These are phyloP conservation scores for Stictonetta naevosa DNA, from an alignment of 2,113 vertebrate genomes.

Conservation along the genomic window DNA sequence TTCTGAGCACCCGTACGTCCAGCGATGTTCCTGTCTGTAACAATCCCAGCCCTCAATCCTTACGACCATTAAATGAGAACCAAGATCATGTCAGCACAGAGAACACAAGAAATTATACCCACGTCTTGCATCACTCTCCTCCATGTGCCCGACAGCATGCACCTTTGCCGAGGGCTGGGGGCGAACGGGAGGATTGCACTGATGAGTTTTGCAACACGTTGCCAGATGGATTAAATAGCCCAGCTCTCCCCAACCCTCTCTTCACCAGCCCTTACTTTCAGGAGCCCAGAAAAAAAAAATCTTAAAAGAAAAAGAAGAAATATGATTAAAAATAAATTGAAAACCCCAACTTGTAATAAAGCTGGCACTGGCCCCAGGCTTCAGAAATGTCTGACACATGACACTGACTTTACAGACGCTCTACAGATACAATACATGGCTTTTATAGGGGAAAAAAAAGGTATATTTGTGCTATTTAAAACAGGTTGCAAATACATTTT, in stretches of 20 bases:
- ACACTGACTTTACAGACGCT: neutral
- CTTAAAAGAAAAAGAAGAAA: conserved; percentile 65
- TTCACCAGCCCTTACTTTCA: neutral
- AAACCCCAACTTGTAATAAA: conserved; percentile 87
- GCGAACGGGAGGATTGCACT: neutral
- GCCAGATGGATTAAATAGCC: conserved; percentile 9
- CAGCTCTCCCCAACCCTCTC: neutral
- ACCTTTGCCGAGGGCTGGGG: neutral
- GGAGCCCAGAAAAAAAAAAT: neutral
- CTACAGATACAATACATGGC: neutral
- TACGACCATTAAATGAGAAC: neutral
- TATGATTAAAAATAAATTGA: conserved; percentile 80
- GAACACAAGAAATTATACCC: neutral
- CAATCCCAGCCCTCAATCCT: neutral
- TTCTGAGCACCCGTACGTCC: neutral
- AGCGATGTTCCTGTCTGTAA: neutral
- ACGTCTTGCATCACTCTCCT: neutral
- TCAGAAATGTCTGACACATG: conserved; percentile 26
- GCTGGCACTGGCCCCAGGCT: conserved; percentile 87
- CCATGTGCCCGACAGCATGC: neutral
- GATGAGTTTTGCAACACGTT: neutral
- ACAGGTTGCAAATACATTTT: conserved; percentile 17
- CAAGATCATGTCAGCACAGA: neutral
- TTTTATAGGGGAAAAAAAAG: neutral
- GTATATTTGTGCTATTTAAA: conserved; percentile 33